Percentiles rank a stretch among this genome's conserved stretches.
These are phyloP conservation scores for Didymodactylos carnosus DNA, from an alignment of 2,888 invertebrate genomes.

Conservation along the genomic window DNA sequence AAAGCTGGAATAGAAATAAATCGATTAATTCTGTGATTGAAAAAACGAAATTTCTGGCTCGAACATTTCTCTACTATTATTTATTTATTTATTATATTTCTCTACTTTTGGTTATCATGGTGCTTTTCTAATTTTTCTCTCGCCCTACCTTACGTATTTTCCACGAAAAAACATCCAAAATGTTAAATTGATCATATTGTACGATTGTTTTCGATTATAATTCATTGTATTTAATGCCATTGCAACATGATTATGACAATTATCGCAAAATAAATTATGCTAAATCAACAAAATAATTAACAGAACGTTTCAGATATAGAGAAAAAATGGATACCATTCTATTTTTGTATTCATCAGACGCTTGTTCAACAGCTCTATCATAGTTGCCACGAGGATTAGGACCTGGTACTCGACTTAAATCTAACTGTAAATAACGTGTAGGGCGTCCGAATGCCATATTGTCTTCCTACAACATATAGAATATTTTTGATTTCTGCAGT, in stretches of 20 bases:
- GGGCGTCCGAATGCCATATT: conserved; percentile 41
- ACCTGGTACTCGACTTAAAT: neutral
- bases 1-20: conserved; percentile 37
- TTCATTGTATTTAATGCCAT: conserved; percentile 72
- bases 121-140: neutral
- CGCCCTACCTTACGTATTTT: conserved; percentile 59
- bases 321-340: conserved; percentile 48
- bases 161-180: conserved; percentile 54
- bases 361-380: conserved; percentile 69
- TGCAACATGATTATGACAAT: conserved; percentile 94
- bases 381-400: conserved; percentile 49
- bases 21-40: neutral
- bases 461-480: conserved; percentile 32
- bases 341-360: conserved; percentile 76
- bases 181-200: conserved; percentile 81
- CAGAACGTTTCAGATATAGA: neutral
- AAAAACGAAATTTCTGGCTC: neutral
- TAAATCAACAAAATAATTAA: conserved; percentile 33
- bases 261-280: conserved; percentile 89
- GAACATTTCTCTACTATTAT: neutral
- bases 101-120: neutral
- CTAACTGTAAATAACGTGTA: conserved; percentile 28
- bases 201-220: conserved; percentile 53
- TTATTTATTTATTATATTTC: neutral
- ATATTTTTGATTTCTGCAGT: too few relatives aligned